These are phyloP conservation scores for Heliconius ismenius DNA, from an alignment of 2,888 invertebrate genomes.

Conservation along the genomic window DNA sequence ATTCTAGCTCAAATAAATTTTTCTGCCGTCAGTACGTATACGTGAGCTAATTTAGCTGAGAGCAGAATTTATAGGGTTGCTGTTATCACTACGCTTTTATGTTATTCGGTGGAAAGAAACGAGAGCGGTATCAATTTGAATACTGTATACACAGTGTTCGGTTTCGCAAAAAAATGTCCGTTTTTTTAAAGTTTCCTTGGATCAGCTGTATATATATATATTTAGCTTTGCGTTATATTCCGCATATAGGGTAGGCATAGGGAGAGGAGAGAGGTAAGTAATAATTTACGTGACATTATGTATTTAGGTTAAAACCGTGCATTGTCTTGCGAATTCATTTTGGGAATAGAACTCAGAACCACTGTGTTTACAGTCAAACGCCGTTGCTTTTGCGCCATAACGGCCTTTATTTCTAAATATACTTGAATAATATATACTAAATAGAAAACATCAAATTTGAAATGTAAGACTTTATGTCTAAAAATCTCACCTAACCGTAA, in stretches of 20 bases:
- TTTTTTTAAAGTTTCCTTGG: neutral
- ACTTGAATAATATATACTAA: too few species aligned
- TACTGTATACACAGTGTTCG: conserved; percentile 17
- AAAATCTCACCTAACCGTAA: conserved; percentile 20
- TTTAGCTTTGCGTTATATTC: neutral
- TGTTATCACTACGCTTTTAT: conserved; percentile 44
- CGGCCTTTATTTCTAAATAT: too few species aligned
- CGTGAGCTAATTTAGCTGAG: conserved; percentile 45
- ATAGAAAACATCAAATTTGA: neutral
- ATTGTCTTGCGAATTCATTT: too few species aligned
- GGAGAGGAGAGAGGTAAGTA: too few species aligned
- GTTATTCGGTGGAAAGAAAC: conserved; percentile 42
- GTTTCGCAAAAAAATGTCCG: neutral
- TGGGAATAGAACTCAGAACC: too few species aligned
- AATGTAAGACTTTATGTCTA: conserved; percentile 7
- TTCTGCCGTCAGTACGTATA: conserved; percentile 35
- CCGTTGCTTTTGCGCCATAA: too few species aligned
- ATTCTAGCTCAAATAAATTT: neutral
- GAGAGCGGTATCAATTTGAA: conserved; percentile 38
- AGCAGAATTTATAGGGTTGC: conserved; percentile 44
- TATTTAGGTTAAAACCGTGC: too few species aligned
- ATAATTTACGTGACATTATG: too few species aligned
- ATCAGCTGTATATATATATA: neutral
- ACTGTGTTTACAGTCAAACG: too few species aligned
- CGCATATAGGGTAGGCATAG: too few species aligned